Conservation (phyloP, 2,888 invertebrate genomes). For the Helleia helle region DNA sequence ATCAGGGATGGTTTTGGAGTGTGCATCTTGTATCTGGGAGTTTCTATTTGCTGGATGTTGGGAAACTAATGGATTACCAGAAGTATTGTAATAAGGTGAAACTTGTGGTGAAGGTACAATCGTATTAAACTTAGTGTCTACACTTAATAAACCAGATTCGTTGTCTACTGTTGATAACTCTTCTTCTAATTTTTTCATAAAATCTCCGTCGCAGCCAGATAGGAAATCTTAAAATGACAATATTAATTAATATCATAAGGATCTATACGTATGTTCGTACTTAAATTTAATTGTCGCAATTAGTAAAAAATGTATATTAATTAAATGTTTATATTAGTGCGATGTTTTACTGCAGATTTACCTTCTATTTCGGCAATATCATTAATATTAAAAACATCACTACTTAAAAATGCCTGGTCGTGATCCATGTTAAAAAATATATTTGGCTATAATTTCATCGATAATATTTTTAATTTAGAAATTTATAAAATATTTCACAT, state of each 20-base stretch:
- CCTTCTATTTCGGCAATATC: slow-evolving; percentile 82
- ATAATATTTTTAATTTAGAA: slow-evolving; percentile 2
- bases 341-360: slow-evolving; percentile 45
- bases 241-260: slow-evolving; percentile 10
- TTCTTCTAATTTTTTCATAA: slow-evolving; percentile 70
- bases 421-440: slow-evolving; percentile 39
- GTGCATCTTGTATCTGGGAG: slow-evolving; percentile 29
- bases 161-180: slow-evolving; percentile 50
- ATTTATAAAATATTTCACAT: slow-evolving; percentile 11
- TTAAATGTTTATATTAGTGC: too few species aligned
- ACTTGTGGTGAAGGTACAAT: slow-evolving; percentile 40
- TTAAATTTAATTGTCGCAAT: too few species aligned
- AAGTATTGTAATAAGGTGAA: slow-evolving; percentile 41
- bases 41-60: slow-evolving; percentile 45
- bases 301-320: too few species aligned
- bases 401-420: slow-evolving; percentile 51
- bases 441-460: not conserved
- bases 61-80: slow-evolving; percentile 55
- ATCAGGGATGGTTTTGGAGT: slow-evolving; percentile 41
- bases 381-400: slow-evolving; percentile 77
- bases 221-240: slow-evolving; percentile 72
- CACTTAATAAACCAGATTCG: slow-evolving; percentile 39
- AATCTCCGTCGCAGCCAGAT: slow-evolving; percentile 78
- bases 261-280: too few species aligned
- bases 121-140: slow-evolving; percentile 40